Evolutionary conservation across 2,888 invertebrate genomes (phyloP), one percentile per base, ranked within the genome.

Genomic region (Unio delphinus): DNA sequence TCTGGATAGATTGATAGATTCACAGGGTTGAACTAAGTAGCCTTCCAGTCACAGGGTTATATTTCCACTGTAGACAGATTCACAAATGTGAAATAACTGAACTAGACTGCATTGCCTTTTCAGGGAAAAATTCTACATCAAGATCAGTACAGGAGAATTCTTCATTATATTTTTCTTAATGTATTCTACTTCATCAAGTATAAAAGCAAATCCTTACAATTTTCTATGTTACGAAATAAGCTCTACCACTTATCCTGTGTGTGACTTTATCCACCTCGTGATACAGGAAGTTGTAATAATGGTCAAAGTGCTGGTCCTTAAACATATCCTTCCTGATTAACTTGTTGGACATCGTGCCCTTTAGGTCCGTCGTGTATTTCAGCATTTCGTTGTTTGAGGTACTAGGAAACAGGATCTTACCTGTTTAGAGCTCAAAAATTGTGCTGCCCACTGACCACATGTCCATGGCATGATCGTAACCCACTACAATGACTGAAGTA

Each of bases 391-490:
- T 99, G 91, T 99, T 99, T 1, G 97, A 95, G 90, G 97, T 97
- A 23, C 99, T 99, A 75, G 96, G 95, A 90, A 99, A 99, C 93
- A 99, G 93, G 82, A 99, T 99, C 91, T 95, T 95, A n/a, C 99
- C 99, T 0, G 99, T 99, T 88, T 98, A 99, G 70, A 99, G 91
- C 90, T 99, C 99, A 90, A 95, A 99, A 83, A 99, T 94, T 20
- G 99, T 99, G 89, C 97, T 98, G 0, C 97, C 99, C 0, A 97
- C 96, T 1, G 98, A 98, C 99, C 99, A 99, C 94, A 98, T 95
- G 90, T 99, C 99, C 83, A 99, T 96, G n/a, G 95, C 96, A 91
- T 95, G 95, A 90, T 99, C 99, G 91, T 99, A 99, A 0, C 95
- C 94, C 83, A 98, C 95, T 28, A 99, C 99, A 78, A 99, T 92